A percentile compares a stretch with the other conserved stretches of the same genome.
Evolutionary conservation across 2,113 vertebrate genomes (phyloP).

Genomic region (Siphamia tubifer): DNA sequence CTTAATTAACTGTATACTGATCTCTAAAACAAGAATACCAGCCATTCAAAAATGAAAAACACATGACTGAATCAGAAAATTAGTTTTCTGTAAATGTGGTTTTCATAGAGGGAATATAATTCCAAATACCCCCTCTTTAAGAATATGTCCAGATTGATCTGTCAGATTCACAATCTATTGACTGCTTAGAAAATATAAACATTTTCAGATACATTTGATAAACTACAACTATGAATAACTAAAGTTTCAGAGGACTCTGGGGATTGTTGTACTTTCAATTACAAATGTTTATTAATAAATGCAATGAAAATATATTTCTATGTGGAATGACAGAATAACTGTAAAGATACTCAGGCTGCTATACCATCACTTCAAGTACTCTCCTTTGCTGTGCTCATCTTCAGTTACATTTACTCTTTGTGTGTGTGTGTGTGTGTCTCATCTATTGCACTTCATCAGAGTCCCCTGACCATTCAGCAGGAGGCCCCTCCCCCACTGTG

Average conservation of each 20-base stretch:
- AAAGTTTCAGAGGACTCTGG: no score
- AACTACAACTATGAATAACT: no score
- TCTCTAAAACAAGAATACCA: not conserved
- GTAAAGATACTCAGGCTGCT: not conserved
- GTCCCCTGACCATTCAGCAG: conserved; percentile 73
- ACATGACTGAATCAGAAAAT: not conserved
- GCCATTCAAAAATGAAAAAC: not conserved
- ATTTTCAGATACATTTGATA: no score
- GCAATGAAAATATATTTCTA: not conserved
- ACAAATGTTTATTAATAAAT: not conserved
- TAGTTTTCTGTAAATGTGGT: no score
- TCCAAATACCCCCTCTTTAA: no score
- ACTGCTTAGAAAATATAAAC: no score
- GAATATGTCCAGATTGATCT: no score
- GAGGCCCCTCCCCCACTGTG: conserved; percentile 75
- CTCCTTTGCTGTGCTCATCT: conserved; percentile 12
- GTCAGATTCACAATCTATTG: no score
- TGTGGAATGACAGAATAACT: not conserved
- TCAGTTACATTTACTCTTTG: conserved; percentile 36
- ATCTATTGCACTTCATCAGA: conserved; percentile 71
- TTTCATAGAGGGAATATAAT: no score
- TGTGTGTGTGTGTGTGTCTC: conserved; percentile 54
- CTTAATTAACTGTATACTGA: conserved; percentile 1
- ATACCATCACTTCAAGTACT: not conserved
- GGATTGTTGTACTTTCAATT: no score